Percentiles rank a stretch among this genome's conserved stretches.
These are phyloP conservation scores for Ambastaia sidthimunki DNA, from an alignment of 2,797 vertebrate species.

Conservation along the genomic window DNA sequence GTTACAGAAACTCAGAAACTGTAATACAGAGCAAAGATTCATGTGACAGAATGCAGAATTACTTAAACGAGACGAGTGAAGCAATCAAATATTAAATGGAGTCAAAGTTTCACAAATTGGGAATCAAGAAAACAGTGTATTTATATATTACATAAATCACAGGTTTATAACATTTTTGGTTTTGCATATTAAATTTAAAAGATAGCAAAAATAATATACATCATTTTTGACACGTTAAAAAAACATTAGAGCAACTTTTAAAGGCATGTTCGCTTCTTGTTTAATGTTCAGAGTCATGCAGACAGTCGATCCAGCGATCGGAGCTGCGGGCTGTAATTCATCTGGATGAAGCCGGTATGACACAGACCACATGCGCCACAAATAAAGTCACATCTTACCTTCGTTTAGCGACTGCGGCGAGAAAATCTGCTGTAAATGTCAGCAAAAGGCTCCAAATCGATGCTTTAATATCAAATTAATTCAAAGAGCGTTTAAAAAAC, in stretches of 20 bases:
- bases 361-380: background rate
- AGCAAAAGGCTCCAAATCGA: background rate
- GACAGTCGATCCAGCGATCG: too few species aligned
- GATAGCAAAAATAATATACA: background rate
- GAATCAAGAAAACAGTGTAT: background rate
- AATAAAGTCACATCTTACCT: slow-evolving; percentile 22
- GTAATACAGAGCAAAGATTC: too few species aligned
- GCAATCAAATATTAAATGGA: too few species aligned
- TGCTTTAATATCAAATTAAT: background rate
- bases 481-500: background rate
- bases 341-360: slow-evolving; percentile 33
- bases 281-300: background rate
- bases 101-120: too few species aligned
- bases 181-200: background rate
- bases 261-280: background rate
- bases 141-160: background rate
- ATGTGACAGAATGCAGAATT: background rate
- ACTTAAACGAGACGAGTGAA: background rate
- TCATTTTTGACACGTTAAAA: background rate
- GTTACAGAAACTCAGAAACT: too few species aligned
- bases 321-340: background rate
- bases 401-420: background rate
- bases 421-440: background rate
- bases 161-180: too few species aligned
- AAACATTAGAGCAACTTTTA: background rate